Conservation (phyloP, 2,888 invertebrate species). For the Poecilobothrus nobilitatus region DNA sequence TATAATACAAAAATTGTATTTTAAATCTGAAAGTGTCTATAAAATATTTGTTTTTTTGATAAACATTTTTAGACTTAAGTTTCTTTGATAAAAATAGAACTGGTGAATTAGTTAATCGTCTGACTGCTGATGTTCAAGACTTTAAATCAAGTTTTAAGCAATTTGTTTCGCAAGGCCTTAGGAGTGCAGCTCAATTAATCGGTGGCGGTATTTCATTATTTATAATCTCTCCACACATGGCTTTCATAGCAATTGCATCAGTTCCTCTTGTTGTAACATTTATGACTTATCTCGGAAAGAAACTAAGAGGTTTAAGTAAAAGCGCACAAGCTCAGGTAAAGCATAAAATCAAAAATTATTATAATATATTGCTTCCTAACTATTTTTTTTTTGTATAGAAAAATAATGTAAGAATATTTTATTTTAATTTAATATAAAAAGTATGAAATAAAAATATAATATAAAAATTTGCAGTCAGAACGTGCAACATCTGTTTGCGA, state of each 20-base stretch:
- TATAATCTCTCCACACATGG: conserved; percentile 84
- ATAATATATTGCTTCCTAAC: not conserved
- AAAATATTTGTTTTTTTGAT: not conserved
- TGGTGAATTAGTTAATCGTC: conserved; percentile 82
- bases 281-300: conserved; percentile 75
- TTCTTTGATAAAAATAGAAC: conserved; percentile 88
- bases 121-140: conserved; percentile 91
- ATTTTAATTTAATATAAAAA: too few species aligned
- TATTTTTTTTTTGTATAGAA: too few species aligned
- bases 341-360: not conserved
- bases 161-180: conserved; percentile 82
- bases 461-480: conserved; percentile 64
- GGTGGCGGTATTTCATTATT: conserved; percentile 51
- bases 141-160: conserved; percentile 95
- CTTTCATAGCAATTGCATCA: conserved; percentile 71
- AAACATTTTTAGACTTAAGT: conserved; percentile 53
- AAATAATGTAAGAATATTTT: too few species aligned
- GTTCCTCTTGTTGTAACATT: conserved; percentile 76
- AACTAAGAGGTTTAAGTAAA: conserved; percentile 67
- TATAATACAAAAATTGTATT: not conserved
- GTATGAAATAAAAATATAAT: too few species aligned
- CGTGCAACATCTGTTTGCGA: conserved; percentile 83
- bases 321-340: conserved; percentile 73
- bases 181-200: conserved; percentile 75
- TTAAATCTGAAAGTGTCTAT: not conserved